Evolutionary conservation across 2,888 invertebrate species (phyloP), one percentile per base, ranked within the genome.

Genomic region (Scaptomyza caliginosa): DNA sequence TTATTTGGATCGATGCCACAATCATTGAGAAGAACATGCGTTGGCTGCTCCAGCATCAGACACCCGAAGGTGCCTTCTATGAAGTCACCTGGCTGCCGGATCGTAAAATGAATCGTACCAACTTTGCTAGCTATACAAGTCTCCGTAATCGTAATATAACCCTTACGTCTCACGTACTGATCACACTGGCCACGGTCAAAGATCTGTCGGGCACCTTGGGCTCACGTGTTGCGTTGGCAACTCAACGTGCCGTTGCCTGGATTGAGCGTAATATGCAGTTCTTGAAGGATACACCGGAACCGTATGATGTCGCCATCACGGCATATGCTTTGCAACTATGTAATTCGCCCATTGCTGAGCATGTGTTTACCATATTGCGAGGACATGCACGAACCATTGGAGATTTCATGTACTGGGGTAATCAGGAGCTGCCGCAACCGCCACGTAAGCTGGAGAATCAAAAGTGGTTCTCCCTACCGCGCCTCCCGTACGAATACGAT

Each of bases 151-250:
- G 96, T 13, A 98, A 98, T 89, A 95, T 98, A 23, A 96, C 97
- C 1, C 92, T 99, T 17, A 99, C 99, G 0, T 98, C 99, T 0
- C 98, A 98, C 89, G 97, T 98, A 0, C 93, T 99, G 6, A 97
- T 98, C 71, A 96, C 97, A 1, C 91, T 99, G 77, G 95, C 96
- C 59, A 94, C 94, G 0, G 96, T 97, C 0, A 96, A 96, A 90
- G 97, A 97, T 91, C 92, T 97, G 17, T 92, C 94, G 0, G 94
- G 94, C 89, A 95, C 95, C 0, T 90, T 97, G 26, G 96, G 96
- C 50, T 94, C 96, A 0, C 93, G 94, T 82, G 96, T 97, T 24
- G 93, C 95, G 0, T 93, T 94, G 7, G 96, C 96, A 0, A 94
- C 96, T 68, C 94, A 94, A 72, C 93, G 94, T 69, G 97, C 96